These are phyloP conservation scores for Megamerina dolium DNA, from an alignment of 2,888 invertebrate genomes.

Conservation along the genomic window DNA sequence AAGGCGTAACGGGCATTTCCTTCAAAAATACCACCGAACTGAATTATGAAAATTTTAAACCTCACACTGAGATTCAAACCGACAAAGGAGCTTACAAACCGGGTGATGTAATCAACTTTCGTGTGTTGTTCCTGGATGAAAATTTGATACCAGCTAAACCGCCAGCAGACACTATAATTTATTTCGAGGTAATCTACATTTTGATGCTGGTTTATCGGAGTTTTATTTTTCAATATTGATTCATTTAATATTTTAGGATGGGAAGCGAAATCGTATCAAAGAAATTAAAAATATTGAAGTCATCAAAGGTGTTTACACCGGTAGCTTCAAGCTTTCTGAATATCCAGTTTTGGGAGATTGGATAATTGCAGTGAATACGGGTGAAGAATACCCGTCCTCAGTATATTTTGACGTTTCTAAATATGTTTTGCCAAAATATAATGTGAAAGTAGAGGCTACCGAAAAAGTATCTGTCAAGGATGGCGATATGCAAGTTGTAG, in stretches of 20 bases:
- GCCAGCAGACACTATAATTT: slow-evolving; percentile 57
- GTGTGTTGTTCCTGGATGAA: slow-evolving; percentile 56
- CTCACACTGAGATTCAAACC: slow-evolving; percentile 73
- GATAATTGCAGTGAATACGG: slow-evolving; percentile 52
- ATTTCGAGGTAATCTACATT: slow-evolving; percentile 57
- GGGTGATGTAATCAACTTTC: slow-evolving; percentile 72
- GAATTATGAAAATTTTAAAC: slow-evolving; percentile 53
- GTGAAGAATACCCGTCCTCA: slow-evolving; percentile 27
- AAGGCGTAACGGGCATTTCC: slow-evolving; percentile 65
- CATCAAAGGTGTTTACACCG: slow-evolving; percentile 56
- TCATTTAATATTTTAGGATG: slow-evolving; percentile 57
- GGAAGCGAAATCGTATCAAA: slow-evolving; percentile 72
- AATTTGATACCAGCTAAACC: slow-evolving; percentile 63
- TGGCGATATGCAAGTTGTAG: slow-evolving; percentile 68
- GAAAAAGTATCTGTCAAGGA: slow-evolving; percentile 77
- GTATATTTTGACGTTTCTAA: slow-evolving; percentile 65
- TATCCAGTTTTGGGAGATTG: slow-evolving; percentile 80
- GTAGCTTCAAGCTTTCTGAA: slow-evolving; percentile 70
- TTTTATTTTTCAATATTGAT: slow-evolving; percentile 26
- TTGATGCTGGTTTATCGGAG: no score
- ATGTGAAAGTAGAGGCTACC: slow-evolving; percentile 76
- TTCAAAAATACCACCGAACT: slow-evolving; percentile 70
- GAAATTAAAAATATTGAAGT: slow-evolving; percentile 62
- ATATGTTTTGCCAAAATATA: slow-evolving; percentile 88
- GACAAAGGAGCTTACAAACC: slow-evolving; percentile 90